A percentile compares a stretch with the other conserved stretches of the same genome.
Conservation (phyloP, 2,888 invertebrate genomes). For the Theristus sp. region DNA sequence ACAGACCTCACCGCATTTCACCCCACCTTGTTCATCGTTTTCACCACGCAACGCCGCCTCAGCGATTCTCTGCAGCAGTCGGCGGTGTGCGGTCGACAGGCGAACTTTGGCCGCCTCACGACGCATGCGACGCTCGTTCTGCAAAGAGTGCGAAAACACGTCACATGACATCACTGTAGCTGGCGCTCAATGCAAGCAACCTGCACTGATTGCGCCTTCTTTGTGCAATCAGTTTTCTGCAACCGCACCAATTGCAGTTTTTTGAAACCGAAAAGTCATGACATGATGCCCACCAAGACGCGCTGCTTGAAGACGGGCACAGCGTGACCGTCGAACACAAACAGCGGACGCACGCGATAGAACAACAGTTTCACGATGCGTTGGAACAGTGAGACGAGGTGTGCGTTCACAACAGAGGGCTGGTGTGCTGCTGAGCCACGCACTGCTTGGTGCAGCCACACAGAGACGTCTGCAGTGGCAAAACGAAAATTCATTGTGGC, state of each 20-base stretch:
- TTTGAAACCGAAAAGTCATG: too few species aligned
- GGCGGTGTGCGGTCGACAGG: background rate
- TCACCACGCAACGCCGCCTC: background rate
- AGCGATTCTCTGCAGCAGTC: background rate
- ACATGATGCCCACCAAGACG: constrained; percentile 54
- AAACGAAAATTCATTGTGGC: too few species aligned
- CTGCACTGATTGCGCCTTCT: too few species aligned
- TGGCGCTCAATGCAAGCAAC: too few species aligned
- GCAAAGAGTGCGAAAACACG: background rate
- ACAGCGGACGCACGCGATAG: constrained; percentile 83
- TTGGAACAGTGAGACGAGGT: constrained; percentile 63
- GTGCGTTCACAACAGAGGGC: constrained; percentile 67
- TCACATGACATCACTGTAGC: too few species aligned
- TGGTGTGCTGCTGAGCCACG: constrained; percentile 77
- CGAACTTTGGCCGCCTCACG: background rate
- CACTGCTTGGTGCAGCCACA: constrained; percentile 93
- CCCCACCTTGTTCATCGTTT: background rate
- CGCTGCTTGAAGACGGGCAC: constrained; percentile 75
- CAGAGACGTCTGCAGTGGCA: constrained; percentile 71
- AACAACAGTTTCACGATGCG: constrained; percentile 84
- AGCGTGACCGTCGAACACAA: constrained; percentile 84
- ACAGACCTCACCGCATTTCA: background rate
- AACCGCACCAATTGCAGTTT: too few species aligned
- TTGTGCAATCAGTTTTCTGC: too few species aligned
- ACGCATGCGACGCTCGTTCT: background rate